Evolutionary conservation across 2,113 vertebrate species (phyloP).

Genomic region (Sakesphorus luctuosus): DNA sequence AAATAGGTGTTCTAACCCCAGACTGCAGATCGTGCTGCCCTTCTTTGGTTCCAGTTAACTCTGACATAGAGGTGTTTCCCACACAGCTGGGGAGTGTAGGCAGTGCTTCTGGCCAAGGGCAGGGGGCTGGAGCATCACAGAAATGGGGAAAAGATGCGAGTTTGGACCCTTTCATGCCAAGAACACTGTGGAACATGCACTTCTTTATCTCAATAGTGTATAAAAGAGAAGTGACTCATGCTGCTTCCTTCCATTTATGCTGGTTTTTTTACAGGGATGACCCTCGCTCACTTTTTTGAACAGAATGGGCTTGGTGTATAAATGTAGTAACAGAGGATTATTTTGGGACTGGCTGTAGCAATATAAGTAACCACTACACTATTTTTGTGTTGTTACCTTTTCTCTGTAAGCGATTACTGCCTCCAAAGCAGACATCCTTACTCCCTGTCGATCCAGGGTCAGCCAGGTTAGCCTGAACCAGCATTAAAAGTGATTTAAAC

Average conservation of each 20-base stretch:
- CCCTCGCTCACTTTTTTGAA: not conserved
- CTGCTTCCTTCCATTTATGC: not conserved
- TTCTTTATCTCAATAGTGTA: not conserved
- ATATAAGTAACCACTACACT: not conserved
- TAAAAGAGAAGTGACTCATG: not conserved
- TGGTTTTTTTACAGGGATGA: not conserved
- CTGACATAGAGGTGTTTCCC: not conserved
- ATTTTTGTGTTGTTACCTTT: not conserved
- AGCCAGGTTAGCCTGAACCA: constrained; percentile 4
- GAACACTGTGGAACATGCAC: not conserved
- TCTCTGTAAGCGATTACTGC: not conserved
- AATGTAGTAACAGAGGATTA: not conserved
- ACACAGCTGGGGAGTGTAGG: not conserved
- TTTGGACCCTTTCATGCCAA: not conserved
- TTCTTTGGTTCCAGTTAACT: not conserved
- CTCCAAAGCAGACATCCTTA: not conserved
- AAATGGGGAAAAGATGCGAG: not conserved
- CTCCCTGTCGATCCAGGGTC: not conserved
- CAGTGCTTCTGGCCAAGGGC: not conserved
- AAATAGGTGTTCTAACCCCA: not conserved
- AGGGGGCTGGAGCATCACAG: not conserved
- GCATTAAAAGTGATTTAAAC: constrained; percentile 27
- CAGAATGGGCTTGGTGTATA: not conserved
- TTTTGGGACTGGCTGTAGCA: constrained; percentile 5
- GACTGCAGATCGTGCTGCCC: not conserved